Evolutionary conservation across 2,113 vertebrate species (phyloP).

Genomic region (Dryoscopus gambensis): DNA sequence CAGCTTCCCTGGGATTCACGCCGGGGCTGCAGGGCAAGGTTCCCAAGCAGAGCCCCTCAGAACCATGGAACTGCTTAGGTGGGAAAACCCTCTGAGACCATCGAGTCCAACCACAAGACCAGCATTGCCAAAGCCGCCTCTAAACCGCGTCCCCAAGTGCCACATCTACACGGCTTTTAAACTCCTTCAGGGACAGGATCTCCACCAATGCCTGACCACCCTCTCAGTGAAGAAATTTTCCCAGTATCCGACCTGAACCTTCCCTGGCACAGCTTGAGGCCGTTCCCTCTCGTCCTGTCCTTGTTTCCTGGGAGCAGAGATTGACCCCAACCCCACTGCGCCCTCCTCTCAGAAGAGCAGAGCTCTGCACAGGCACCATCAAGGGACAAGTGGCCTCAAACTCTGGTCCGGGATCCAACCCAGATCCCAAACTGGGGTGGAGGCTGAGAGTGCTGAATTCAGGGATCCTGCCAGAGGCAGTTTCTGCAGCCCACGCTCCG

Average conservation of each 20-base stretch:
- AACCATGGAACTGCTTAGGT: fast-evolving
- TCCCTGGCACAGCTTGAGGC: background rate
- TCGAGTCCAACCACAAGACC: background rate
- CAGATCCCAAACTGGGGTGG: background rate
- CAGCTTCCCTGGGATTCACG: background rate
- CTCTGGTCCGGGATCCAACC: background rate
- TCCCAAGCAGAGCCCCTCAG: background rate
- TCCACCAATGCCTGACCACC: background rate
- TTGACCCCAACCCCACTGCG: background rate
- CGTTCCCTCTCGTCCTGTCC: background rate
- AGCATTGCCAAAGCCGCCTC: background rate
- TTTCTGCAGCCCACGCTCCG: background rate
- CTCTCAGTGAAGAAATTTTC: background rate
- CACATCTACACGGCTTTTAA: background rate
- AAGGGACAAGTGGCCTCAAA: background rate
- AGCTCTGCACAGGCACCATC: background rate
- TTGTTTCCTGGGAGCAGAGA: background rate
- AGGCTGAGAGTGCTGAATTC: background rate
- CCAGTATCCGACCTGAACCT: background rate
- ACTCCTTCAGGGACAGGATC: too few species aligned
- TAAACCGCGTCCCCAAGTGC: background rate
- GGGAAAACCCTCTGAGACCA: background rate
- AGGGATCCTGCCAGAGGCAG: background rate
- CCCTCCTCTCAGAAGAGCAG: background rate
- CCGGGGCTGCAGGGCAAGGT: background rate